phyloP scores from a whole-genome alignment of 1,140 invertebrate species.

The Meteorus sp. region DNA sequence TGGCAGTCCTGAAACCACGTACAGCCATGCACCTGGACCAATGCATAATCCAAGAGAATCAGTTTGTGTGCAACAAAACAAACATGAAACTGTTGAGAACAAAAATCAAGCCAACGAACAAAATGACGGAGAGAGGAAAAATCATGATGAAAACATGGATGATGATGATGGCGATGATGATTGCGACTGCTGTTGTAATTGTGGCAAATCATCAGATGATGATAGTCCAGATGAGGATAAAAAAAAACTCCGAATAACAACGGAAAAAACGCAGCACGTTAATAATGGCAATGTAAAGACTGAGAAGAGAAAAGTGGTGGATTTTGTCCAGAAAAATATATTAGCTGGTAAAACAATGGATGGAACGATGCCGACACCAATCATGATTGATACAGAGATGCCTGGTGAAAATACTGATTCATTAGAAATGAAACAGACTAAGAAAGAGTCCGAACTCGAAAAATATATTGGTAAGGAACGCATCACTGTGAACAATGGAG shows the following conservation, averaged over 20 bases:
- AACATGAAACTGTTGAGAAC: no score
- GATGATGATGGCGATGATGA: not conserved
- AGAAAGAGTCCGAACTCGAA: no score
- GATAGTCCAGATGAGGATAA: slow-evolving; percentile 35
- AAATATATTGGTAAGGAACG: no score
- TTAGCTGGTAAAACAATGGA: no score
- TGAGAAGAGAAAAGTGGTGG: not conserved
- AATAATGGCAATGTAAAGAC: slow-evolving; percentile 11
- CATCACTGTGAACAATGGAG: no score
- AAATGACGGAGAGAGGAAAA: not conserved
- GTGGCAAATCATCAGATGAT: slow-evolving; percentile 27
- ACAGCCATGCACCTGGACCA: slow-evolving; percentile 17
- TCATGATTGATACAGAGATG: no score
- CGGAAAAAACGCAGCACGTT: slow-evolving; percentile 5
- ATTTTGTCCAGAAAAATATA: no score
- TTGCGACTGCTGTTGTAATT: slow-evolving; percentile 7
- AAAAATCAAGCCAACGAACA: no score
- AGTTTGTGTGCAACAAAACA: no score
- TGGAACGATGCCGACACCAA: no score
- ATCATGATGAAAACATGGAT: not conserved
- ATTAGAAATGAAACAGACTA: no score
- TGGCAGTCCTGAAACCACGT: slow-evolving; percentile 40
- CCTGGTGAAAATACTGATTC: no score
- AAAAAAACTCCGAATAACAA: slow-evolving; percentile 41
- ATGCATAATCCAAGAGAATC: slow-evolving; percentile 7